Evolutionary conservation across 2,113 vertebrate species (phyloP), one percentile per base, ranked within the genome.

Genomic region (Muntiacus muntjak): DNA sequence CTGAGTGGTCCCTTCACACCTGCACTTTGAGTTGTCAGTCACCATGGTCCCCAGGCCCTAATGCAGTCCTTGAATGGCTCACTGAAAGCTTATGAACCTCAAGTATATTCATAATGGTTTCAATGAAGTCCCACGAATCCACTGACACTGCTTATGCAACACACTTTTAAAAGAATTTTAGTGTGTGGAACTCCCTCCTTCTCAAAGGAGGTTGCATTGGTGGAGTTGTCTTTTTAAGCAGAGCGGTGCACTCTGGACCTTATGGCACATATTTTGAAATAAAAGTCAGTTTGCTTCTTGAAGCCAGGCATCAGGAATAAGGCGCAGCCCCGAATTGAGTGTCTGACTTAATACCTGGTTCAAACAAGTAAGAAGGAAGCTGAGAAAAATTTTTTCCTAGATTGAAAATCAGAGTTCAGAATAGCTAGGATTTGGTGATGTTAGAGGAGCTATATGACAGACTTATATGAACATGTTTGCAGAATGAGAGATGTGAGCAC

Each of bases 51-150:
- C 52, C 91, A 64, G 76, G 43, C 94, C 91, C 79, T 78, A 95
- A 54, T 12, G 2, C 5, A 81, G 62, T 0, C 0, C 43, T 91
- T 36, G 71, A 54, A 76, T 43, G 87, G 52, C 33, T 82, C n/a
- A 88, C 62, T 47, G 52, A 50, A n/a, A 97, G 64, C 50, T 96
- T 88, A 97, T 89, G 96, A 97, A 95, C 50, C 36, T 85, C 47
- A 93, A 54, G 64, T 16, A 3, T 64, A 88, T 93, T 97, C 89
- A 79, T 62, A 97, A 50, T 15, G 88, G 84, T 94, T 84, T 84
- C 92, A 1, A 83, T 1, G 0, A 45, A 85, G 33, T 92, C 94
- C 90, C 95, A 58, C 1, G 91, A 5, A 91, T 97, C 23, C 85
- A 25, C 71, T 97, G 96, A 85, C 45, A 55, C 33, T 45, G 16